Base-by-base conservation (phyloP, 2,113 vertebrate species). In the Triplophysa rosa region DNA sequence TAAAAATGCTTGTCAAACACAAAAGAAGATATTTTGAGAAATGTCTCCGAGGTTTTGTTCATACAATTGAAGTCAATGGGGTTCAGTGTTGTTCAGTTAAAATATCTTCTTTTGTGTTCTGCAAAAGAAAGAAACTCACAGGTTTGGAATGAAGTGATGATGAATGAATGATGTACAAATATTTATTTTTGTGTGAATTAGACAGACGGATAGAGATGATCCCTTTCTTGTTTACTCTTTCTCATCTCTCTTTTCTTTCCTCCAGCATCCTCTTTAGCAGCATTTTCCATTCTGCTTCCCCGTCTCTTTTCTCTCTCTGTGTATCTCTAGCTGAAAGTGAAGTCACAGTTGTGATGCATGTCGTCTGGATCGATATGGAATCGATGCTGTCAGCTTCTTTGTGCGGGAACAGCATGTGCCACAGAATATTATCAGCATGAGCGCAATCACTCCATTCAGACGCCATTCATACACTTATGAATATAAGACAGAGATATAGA, bases 281-380 rank as follows among this genome's bases (percentile, higher is more conserved):
- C 13, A 74, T 63, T 74, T 63, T 47, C 71, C 78, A 64, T 37
- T 37, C 33, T 37, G 80, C 58, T 76, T 68, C 78, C 58, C 77
- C 63, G 86, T 84, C 68, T 75, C 45, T 80, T 85, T 83, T 74
- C 78, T 82, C 61, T 13, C 73, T 80, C 77, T 77, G 62, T 42
- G 17, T 37, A 49, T 49, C 12, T 63, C 14, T 58, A 2, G 45
- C 52, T 71, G 64, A 67, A 58, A 78, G 74, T 68, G 75, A 71
- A 80, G 64, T 63, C n/a, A 82, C 80, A 67, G 81, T 4, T 37
- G 68, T 82, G 80, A 79, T 87, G 68, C 69, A 63, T 62, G 33
- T 29, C 33, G 79, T 85, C 83, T 82, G 80, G 79, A 83, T 89
- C 88, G 14, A 88, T 87, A 62, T 12, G 2, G 4, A 59, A 88